Percentiles rank a stretch among this genome's conserved stretches.
phyloP scores from a whole-genome alignment of 2,888 invertebrate genomes.

The Lycophotia porphyrea region DNA sequence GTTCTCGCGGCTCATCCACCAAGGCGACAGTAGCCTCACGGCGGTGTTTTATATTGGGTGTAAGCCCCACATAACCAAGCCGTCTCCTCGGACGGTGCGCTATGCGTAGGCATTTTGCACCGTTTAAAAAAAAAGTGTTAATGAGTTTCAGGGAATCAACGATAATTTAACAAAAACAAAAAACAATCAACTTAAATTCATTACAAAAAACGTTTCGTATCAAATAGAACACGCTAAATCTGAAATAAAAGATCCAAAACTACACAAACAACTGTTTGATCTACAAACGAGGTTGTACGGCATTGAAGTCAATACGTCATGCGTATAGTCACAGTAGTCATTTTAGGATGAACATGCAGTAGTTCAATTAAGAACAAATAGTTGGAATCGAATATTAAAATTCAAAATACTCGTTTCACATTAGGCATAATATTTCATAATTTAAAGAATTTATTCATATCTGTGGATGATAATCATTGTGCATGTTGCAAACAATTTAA shows the following conservation, averaged over 20 bases:
- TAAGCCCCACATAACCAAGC: too few relatives aligned
- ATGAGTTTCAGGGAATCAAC: background rate
- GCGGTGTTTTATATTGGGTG: too few relatives aligned
- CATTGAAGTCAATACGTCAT: slow-evolving; percentile 45
- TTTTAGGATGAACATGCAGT: background rate
- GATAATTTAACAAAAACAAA: background rate
- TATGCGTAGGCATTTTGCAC: too few relatives aligned
- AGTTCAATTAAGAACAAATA: background rate
- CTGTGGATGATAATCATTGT: too few relatives aligned
- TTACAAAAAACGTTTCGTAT: slow-evolving; percentile 3
- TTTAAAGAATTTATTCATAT: too few relatives aligned
- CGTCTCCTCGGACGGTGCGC: too few relatives aligned
- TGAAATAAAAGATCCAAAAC: slow-evolving; percentile 31
- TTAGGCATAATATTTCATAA: too few relatives aligned
- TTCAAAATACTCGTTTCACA: too few relatives aligned
- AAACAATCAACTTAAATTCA: background rate
- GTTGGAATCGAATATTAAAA: background rate
- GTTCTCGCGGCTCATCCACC: too few relatives aligned
- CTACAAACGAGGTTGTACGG: slow-evolving; percentile 35
- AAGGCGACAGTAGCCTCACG: too few relatives aligned
- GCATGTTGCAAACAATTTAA: too few relatives aligned
- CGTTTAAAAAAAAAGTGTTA: too few relatives aligned
- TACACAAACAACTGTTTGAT: slow-evolving; percentile 44
- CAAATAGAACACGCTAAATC: slow-evolving; percentile 15
- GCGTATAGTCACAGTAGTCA: background rate